Evolutionary conservation across 2,888 invertebrate genomes (phyloP), one percentile per base, ranked within the genome.

Genomic region (Thyatira batis): DNA sequence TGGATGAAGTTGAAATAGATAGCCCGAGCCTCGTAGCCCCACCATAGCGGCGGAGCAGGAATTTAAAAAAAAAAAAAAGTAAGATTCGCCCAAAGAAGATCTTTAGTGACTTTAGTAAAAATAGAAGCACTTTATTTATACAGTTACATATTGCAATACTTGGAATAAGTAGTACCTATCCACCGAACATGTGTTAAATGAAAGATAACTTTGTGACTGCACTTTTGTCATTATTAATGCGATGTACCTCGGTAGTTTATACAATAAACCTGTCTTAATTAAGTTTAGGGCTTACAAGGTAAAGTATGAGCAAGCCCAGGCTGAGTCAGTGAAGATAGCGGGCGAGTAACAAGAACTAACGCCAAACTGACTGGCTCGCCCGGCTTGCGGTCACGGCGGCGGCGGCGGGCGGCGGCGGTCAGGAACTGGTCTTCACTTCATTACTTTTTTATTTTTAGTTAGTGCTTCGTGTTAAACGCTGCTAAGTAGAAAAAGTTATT

Each of bases 361-460:
- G 60, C 61, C 64, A 60, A 55, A 67, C 71, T 60, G 71, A 63
- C 73, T 66, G 66, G 61, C 55, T 45, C 61, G 49, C 48, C 51
- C 53, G 63, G 60, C 57, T 61, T 72, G 76, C 72, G 73, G 71
- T 71, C 68, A 51, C 55, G 54, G 59, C 61, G 63, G 59, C 54
- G 52, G 63, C 67, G n/a, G n/a, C n/a, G n/a, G n/a, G n/a, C n/a
- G n/a, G n/a, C n/a, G n/a, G 9, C 13, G 33, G 33, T 13, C 33
- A 8, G 39, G 69, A 79, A 81, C 82, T 72, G 82, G 82, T 82
- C 71, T 65, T 73, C 61, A 65, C 64, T 60, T 70, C 75, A 81
- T 81, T 71, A 73, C 76, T 67, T 67, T 78, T 75, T 79, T 82
- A 82, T 82, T 83, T 82, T 81, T 80, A 73, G 71, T 73, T 66